A percentile compares a stretch with the other conserved stretches of the same genome.
Conservation (phyloP, 2,797 vertebrate species). For the Oceanodroma leucorhoa region DNA sequence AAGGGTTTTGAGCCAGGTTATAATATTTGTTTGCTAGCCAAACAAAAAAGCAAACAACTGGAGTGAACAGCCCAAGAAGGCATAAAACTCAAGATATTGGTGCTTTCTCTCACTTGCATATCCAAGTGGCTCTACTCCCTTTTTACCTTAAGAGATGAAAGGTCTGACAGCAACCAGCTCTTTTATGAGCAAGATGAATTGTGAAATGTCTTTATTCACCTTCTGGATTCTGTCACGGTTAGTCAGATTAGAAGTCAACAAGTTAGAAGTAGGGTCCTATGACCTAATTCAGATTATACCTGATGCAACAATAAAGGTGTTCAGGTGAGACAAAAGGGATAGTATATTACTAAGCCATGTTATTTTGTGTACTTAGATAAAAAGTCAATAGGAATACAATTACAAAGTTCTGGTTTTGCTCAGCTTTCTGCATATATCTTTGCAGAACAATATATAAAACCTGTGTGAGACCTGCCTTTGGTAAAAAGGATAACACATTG, state of each 20-base stretch:
- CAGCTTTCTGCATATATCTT: background rate
- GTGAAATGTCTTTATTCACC: background rate
- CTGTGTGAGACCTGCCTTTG: background rate
- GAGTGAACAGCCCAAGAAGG: background rate
- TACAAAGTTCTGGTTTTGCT: background rate
- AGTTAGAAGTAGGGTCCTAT: background rate
- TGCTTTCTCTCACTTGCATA: background rate
- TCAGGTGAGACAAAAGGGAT: background rate
- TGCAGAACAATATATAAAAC: background rate
- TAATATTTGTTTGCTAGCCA: background rate
- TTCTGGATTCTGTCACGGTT: background rate
- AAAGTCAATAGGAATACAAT: background rate
- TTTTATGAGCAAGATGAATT: background rate
- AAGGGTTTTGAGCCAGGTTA: background rate
- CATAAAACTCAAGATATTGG: background rate
- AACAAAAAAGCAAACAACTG: background rate
- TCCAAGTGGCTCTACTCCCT: background rate
- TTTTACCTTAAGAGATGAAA: background rate
- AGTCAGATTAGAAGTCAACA: background rate
- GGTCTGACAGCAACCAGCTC: background rate
- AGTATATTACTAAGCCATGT: background rate
- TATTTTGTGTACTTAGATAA: background rate
- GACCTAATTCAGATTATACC: background rate
- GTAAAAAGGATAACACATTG: accelerated
- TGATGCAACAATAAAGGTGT: background rate